These are phyloP conservation scores for Tubulanus polymorphus DNA, from an alignment of 2,888 invertebrate genomes.

Conservation along the genomic window DNA sequence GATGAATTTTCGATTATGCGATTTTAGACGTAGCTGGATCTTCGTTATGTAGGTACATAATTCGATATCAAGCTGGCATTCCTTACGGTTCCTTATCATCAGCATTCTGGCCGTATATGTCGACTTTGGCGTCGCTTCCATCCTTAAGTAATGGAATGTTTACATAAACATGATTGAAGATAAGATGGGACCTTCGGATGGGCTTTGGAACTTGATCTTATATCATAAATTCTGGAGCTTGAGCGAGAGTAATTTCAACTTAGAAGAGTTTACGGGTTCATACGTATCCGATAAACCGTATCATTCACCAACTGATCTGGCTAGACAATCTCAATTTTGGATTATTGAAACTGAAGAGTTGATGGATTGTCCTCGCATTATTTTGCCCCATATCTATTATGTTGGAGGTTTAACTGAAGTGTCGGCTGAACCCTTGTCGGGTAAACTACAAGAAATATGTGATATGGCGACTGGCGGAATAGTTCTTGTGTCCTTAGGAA, in stretches of 20 bases:
- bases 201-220: no score
- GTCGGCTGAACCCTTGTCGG: conserved; percentile 18
- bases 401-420: conserved; percentile 21
- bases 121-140: no score
- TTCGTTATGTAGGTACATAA: conserved; percentile 3
- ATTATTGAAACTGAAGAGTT: conserved; percentile 21
- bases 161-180: no score
- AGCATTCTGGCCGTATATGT: conserved; percentile 3
- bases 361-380: conserved; percentile 21
- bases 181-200: no score
- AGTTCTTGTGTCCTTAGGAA: conserved; percentile 29
- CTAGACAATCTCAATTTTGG: conserved; percentile 16
- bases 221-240: no score
- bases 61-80: conserved; percentile 14
- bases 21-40: conserved; percentile 14
- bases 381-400: conserved; percentile 20
- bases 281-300: no score
- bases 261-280: no score
- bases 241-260: no score
- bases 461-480: conserved; percentile 20
- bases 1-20: conserved; percentile 15
- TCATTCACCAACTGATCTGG: conserved; percentile 1
- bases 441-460: conserved; percentile 18
- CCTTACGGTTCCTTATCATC: conserved; percentile 12
- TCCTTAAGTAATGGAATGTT: no score